These are phyloP conservation scores for Cephus spinipes DNA, from an alignment of 2,888 invertebrate species.

Conservation along the genomic window DNA sequence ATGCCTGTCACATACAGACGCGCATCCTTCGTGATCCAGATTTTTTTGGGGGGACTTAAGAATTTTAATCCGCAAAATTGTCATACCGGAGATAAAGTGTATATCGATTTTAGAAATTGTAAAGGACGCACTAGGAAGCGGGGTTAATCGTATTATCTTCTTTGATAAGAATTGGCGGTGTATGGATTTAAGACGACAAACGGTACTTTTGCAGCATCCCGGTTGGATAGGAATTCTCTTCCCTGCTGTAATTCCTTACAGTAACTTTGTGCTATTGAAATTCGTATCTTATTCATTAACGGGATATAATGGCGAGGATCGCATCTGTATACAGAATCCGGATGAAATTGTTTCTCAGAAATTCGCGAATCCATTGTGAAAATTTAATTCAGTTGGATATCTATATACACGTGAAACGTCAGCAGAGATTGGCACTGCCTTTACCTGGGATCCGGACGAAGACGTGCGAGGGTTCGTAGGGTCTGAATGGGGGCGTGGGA, in stretches of 20 bases:
- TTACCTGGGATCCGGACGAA: not conserved
- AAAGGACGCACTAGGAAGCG: not conserved
- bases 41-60: slow-evolving; percentile 18
- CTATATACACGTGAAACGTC: not conserved
- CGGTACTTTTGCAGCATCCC: not conserved
- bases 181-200: not conserved
- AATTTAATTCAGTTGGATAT: not conserved
- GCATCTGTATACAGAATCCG: not conserved
- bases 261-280: not conserved
- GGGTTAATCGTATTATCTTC: not conserved
- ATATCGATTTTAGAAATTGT: not conserved
- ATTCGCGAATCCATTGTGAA: not conserved
- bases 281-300: not conserved
- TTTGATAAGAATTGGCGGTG: not conserved
- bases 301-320: not conserved
- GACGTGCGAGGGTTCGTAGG: not conserved
- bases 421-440: not conserved
- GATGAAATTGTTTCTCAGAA: not conserved
- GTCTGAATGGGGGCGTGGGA: not conserved
- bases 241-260: not conserved
- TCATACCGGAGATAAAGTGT: not conserved
- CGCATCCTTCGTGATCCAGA: slow-evolving; percentile 23
- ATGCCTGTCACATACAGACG: slow-evolving; percentile 1
- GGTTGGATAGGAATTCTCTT: not conserved
- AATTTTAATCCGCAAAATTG: not conserved